These are phyloP conservation scores for Brienomyrus longianalis DNA, from an alignment of 2,113 vertebrate genomes.

Conservation along the genomic window DNA sequence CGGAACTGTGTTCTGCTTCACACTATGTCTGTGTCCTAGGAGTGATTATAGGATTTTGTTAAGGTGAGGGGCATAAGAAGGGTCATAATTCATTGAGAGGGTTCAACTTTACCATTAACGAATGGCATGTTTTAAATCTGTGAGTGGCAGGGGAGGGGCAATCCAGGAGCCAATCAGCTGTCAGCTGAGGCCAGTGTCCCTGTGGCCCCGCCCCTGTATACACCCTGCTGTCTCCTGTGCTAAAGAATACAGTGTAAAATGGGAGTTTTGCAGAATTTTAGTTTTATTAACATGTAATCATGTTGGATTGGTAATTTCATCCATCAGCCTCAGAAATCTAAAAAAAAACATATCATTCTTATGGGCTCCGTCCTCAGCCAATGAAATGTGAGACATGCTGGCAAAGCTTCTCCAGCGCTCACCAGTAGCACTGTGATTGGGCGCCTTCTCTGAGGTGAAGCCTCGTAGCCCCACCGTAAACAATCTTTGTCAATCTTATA, in stretches of 20 bases:
- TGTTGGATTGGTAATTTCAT: neutral
- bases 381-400: neutral
- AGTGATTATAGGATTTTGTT: neutral
- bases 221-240: neutral
- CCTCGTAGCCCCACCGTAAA: neutral
- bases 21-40: neutral
- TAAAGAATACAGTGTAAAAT: neutral
- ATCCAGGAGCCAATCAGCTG: neutral
- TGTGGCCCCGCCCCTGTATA: neutral
- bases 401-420: neutral
- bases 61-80: neutral
- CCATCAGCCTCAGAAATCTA: neutral
- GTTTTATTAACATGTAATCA: neutral
- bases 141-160: neutral
- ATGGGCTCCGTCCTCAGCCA: neutral
- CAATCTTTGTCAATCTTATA: slow-evolving; percentile 12
- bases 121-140: neutral
- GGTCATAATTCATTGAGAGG: neutral
- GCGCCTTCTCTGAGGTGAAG: neutral
- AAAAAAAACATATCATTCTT: slow-evolving; percentile 1
- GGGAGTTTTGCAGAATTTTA: neutral
- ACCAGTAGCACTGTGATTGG: slow-evolving; percentile 2
- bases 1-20: neutral
- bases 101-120: neutral
- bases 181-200: neutral